A percentile compares a stretch with the other conserved stretches of the same genome.
Conservation (phyloP, 2,888 invertebrate genomes). For the Agrochola circellaris region DNA sequence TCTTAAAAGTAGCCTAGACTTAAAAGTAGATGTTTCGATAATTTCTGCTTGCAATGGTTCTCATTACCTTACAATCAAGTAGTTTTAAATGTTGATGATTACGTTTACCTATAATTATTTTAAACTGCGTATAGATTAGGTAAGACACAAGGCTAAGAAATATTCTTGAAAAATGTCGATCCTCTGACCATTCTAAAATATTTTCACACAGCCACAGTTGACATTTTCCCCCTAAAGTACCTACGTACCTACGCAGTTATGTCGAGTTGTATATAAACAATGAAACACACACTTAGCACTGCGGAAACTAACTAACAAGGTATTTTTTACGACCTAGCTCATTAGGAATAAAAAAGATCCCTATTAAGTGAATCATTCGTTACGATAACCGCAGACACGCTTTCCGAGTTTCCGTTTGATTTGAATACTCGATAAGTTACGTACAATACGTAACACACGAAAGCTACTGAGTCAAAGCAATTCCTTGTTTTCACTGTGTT, state of each 20-base stretch:
- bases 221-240: not conserved
- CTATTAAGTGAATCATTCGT: slow-evolving; percentile 46
- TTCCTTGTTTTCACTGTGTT: slow-evolving; percentile 65
- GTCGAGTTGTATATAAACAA: slow-evolving; percentile 45
- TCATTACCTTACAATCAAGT: not conserved
- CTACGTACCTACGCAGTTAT: not conserved
- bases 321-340: slow-evolving; percentile 38
- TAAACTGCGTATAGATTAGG: not conserved
- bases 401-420: slow-evolving; percentile 40
- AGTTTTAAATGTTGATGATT: not conserved
- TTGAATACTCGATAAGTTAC: slow-evolving; percentile 38
- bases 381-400: slow-evolving; percentile 34
- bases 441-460: slow-evolving; percentile 42
- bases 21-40: no score
- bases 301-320: slow-evolving; percentile 37
- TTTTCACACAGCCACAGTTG: slow-evolving; percentile 29
- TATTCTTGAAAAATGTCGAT: not conserved
- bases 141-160: not conserved
- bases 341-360: slow-evolving; percentile 48
- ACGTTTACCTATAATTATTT: not conserved
- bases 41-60: not conserved
- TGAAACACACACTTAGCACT: slow-evolving; percentile 26
- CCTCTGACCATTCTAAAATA: slow-evolving; percentile 1
- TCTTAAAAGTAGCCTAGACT: no score
- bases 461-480: slow-evolving; percentile 57